phyloP scores from a whole-genome alignment of 2,113 vertebrate species.

The Austrofundulus limnaeus region DNA sequence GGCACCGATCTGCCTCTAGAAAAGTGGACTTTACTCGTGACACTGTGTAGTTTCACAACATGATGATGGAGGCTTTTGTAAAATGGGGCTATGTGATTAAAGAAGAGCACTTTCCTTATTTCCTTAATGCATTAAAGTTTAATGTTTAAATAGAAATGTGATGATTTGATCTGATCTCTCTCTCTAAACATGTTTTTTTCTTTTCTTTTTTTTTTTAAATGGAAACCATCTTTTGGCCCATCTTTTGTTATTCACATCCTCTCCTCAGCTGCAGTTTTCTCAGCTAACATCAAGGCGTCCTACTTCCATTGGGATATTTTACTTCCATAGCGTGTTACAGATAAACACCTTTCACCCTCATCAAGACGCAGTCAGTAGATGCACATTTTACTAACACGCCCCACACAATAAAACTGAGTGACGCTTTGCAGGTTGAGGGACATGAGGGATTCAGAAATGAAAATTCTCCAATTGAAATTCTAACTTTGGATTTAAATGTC shows the following conservation, averaged over 20 bases:
- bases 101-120: conserved; percentile 23
- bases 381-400: conserved; percentile 49
- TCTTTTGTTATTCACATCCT: conserved; percentile 1
- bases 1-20: conserved; percentile 40
- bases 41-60: conserved; percentile 25
- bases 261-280: conserved; percentile 19
- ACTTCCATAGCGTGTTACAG: conserved; percentile 28
- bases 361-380: conserved; percentile 44
- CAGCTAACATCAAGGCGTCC: conserved; percentile 21
- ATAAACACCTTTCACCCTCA: conserved; percentile 41
- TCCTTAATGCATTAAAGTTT: conserved; percentile 25
- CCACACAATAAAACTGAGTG: conserved; percentile 46
- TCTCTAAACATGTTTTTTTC: neutral
- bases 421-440: conserved; percentile 39
- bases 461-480: conserved; percentile 64
- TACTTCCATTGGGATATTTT: conserved; percentile 19
- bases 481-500: conserved; percentile 74
- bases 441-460: conserved; percentile 48
- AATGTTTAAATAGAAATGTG: conserved; percentile 13
- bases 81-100: conserved; percentile 11
- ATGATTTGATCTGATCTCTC: conserved; percentile 29
- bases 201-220: conserved; percentile 13
- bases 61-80: conserved; percentile 35
- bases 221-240: conserved; percentile 39
- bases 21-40: conserved; percentile 21